Conservation (phyloP, 2,888 invertebrate species). For the Luffia ferchaultella region DNA sequence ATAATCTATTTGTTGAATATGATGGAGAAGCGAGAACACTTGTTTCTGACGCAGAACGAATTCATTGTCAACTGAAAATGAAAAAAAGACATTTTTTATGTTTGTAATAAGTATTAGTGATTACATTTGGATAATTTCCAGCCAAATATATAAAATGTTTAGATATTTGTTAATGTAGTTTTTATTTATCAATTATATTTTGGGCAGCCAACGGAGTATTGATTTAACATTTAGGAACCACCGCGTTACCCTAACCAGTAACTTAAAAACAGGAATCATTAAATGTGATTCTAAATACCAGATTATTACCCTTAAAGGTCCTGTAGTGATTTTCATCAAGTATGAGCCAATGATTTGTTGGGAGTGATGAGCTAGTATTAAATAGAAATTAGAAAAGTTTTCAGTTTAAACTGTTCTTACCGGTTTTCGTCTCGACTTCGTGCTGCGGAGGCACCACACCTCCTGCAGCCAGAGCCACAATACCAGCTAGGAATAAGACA, state of each 20-base stretch:
- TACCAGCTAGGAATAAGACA: slow-evolving; percentile 21
- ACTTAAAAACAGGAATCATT: no score
- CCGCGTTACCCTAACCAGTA: no score
- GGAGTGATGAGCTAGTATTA: background rate
- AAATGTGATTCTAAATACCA: no score
- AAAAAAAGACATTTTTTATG: no score
- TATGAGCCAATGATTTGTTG: no score
- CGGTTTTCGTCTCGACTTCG: slow-evolving; percentile 5
- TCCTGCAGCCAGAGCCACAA: slow-evolving; percentile 22
- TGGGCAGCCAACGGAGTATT: no score
- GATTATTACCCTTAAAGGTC: no score
- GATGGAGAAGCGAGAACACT: slow-evolving; percentile 31
- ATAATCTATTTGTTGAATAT: slow-evolving; percentile 23
- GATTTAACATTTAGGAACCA: no score
- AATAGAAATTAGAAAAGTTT: background rate
- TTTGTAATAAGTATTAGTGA: background rate
- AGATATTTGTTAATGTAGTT: no score
- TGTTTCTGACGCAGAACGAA: slow-evolving; percentile 26
- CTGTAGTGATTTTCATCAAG: no score
- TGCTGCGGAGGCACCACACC: slow-evolving; percentile 16
- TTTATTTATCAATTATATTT: no score
- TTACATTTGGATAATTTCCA: background rate
- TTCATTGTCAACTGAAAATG: slow-evolving; percentile 10
- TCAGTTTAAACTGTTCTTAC: slow-evolving; percentile 4
- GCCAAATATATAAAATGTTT: background rate